Evolutionary conservation across 2,888 invertebrate genomes (phyloP).

Genomic region (Clunio marinus): DNA sequence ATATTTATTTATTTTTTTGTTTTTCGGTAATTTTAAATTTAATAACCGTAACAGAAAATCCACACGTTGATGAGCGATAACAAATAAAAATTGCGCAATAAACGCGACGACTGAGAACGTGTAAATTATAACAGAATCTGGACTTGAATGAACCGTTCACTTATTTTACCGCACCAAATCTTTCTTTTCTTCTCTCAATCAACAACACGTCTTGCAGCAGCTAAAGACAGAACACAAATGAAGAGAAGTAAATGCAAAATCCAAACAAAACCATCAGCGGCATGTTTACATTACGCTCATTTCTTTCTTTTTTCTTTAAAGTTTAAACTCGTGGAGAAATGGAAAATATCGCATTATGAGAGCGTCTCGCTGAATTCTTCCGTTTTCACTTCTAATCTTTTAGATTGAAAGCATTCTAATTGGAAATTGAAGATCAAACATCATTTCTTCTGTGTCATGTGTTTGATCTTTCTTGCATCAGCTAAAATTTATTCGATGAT

Average conservation of each 20-base stretch:
- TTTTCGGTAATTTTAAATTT: conserved; percentile 25
- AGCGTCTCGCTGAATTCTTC: no score
- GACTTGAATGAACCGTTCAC: not conserved
- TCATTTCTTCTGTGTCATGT: no score
- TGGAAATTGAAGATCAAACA: no score
- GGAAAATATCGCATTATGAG: no score
- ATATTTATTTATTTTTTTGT: not conserved
- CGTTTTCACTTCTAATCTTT: no score
- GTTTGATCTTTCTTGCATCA: no score
- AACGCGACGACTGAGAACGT: not conserved
- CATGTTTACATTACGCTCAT: not conserved
- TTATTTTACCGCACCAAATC: no score
- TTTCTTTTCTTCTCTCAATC: not conserved
- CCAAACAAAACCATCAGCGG: not conserved
- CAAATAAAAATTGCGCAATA: not conserved
- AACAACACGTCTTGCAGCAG: not conserved
- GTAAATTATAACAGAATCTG: not conserved
- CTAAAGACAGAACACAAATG: conserved; percentile 15
- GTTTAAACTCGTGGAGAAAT: no score
- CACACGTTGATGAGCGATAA: not conserved
- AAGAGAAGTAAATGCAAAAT: conserved; percentile 5
- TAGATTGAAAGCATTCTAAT: no score
- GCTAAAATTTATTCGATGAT: no score
- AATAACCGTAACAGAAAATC: not conserved
- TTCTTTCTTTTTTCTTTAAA: conserved; percentile 3